Evolutionary conservation across 2,113 vertebrate species (phyloP), one percentile per base, ranked within the genome.

Genomic region (Pithys albifrons): DNA sequence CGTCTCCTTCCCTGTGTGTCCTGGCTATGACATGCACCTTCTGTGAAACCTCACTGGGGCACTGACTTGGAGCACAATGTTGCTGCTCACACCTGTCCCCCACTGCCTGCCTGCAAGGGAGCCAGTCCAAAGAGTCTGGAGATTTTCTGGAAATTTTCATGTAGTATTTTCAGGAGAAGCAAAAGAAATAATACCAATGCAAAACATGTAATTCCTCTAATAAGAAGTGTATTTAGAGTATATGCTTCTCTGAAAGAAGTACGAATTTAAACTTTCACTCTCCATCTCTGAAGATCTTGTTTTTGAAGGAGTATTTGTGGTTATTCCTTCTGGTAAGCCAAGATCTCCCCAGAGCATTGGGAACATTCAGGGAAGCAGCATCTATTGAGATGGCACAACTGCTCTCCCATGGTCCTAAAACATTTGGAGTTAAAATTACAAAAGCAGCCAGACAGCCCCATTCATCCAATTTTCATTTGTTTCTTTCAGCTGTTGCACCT

Each of bases 401-500:
- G 25, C 41, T 87, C 65, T 88, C 65, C 78, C 45, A 45, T 6
- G 0, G 37, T 61, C 69, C 78, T 80, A 41, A 86, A 86, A 80
- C 20, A 41, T 59, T 95, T 76, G n/a, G 43, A 90, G 18, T 43
- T 57, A 48, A 1, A 2, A 29, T 52, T 82, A 78, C 37, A 71
- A 39, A 78, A 90, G 45, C 51, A 65, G 16, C 49, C 65, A 65
- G 66, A 80, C 72, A 84, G 45, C 41, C 64, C 69, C 51, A 48
- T 73, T 77, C 82, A 88, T 87, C 58, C 2, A 1, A 25, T 77
- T 77, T 70, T 88, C 51, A 41, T 89, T 95, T 77, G 70, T 85
- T 92, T 73, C 82, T 59, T 72, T 88, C 83, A 43, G 46, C 65
- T 66, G 46, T 85, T 85, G 70, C 46, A 94, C 59, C 55, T 90